phyloP scores from a whole-genome alignment of 1,140 invertebrate genomes.

The Eciton burchellii region DNA sequence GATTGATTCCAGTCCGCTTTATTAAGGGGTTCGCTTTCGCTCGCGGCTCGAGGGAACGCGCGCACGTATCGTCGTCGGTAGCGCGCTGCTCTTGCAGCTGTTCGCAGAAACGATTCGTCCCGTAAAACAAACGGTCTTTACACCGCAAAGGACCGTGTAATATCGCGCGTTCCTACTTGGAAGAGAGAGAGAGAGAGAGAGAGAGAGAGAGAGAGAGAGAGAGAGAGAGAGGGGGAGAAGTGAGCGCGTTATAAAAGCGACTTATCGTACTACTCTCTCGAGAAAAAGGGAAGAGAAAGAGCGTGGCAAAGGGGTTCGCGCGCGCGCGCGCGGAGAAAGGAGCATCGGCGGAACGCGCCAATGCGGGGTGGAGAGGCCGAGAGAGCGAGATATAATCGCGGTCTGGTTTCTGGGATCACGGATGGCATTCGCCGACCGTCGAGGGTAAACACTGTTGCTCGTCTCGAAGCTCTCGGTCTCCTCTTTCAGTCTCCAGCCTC shows the following conservation, averaged over 20 bases:
- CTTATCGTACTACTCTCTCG: slow-evolving; percentile 26
- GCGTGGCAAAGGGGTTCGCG: background rate
- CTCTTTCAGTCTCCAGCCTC: slow-evolving; percentile 23
- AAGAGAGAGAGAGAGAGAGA: no score
- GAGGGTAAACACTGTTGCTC: slow-evolving; percentile 78
- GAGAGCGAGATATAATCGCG: slow-evolving; percentile 59
- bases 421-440: slow-evolving; percentile 70
- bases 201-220: no score
- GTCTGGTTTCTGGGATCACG: slow-evolving; percentile 77
- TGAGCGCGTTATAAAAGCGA: slow-evolving; percentile 27
- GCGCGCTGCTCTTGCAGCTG: background rate
- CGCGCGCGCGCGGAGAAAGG: slow-evolving; percentile 1
- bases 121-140: slow-evolving; percentile 12
- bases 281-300: slow-evolving; percentile 11
- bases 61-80: background rate
- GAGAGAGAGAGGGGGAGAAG: no score
- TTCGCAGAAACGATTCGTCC: background rate
- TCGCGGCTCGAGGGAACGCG: background rate
- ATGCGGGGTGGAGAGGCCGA: background rate
- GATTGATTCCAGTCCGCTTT: background rate
- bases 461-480: slow-evolving; percentile 62
- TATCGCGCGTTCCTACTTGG: slow-evolving; percentile 1
- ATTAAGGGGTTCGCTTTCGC: background rate
- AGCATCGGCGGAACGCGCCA: background rate
- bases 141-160: slow-evolving; percentile 1